phyloP scores from a whole-genome alignment of 1,140 invertebrate species.

The Samia ricini region DNA sequence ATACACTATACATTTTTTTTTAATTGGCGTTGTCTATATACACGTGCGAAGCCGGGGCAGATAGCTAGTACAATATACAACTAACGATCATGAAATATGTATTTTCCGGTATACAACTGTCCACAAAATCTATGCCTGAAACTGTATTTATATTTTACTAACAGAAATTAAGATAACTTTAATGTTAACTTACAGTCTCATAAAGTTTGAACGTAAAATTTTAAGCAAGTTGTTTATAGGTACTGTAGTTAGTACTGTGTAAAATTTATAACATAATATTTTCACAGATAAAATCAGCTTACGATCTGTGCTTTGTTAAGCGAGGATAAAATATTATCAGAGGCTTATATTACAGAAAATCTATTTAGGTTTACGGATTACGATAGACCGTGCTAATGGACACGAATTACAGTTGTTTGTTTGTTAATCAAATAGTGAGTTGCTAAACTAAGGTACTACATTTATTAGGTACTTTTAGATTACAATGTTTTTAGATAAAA shows the following conservation, averaged over 20 bases:
- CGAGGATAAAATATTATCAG: neutral
- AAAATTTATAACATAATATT: neutral
- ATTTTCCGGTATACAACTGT: too few species aligned
- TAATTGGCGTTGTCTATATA: too few species aligned
- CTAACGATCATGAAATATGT: too few species aligned
- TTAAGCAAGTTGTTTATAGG: neutral
- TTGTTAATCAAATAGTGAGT: slow-evolving; percentile 2
- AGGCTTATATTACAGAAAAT: neutral
- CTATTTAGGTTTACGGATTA: slow-evolving; percentile 6
- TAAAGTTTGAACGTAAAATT: neutral
- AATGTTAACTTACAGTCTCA: neutral
- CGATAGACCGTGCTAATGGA: neutral
- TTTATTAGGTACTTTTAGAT: neutral
- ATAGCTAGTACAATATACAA: too few species aligned
- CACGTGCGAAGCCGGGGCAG: too few species aligned
- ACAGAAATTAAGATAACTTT: neutral
- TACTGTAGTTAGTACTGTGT: neutral
- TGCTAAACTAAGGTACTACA: neutral
- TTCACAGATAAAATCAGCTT: neutral
- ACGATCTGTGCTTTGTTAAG: neutral
- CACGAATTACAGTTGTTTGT: slow-evolving; percentile 7
- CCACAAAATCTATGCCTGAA: neutral
- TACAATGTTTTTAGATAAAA: neutral
- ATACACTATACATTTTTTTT: too few species aligned
- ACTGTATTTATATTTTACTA: neutral